Evolutionary conservation across 1,140 invertebrate genomes (phyloP).

Genomic region (Monochamus saltuarius): DNA sequence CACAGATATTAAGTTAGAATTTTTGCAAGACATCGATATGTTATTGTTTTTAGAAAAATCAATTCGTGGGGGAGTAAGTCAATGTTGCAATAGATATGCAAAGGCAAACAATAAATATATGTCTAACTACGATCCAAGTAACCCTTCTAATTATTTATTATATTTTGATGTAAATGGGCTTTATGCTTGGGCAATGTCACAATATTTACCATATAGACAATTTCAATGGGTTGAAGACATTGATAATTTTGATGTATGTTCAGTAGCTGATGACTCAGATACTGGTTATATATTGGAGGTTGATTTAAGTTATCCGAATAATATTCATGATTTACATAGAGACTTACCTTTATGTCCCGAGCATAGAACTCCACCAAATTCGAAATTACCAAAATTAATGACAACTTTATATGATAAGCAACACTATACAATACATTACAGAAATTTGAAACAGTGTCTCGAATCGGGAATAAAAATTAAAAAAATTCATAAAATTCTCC

Average conservation of each 20-base stretch:
- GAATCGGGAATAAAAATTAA: background rate
- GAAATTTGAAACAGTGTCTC: slow-evolving; percentile 23
- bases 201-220: background rate
- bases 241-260: background rate
- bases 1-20: too few species aligned
- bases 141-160: too few species aligned
- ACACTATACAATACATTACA: slow-evolving; percentile 50
- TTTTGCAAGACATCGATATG: too few species aligned
- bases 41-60: too few species aligned
- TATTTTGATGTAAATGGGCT: background rate
- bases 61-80: background rate
- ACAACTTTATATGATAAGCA: slow-evolving; percentile 38
- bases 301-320: background rate
- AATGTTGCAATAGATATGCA: slow-evolving; percentile 8
- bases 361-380: slow-evolving; percentile 25
- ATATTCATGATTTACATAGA: background rate
- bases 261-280: background rate
- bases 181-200: slow-evolving; percentile 8
- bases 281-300: slow-evolving; percentile 11
- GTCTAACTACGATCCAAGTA: slow-evolving; percentile 1
- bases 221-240: slow-evolving; percentile 3
- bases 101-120: slow-evolving; percentile 12
- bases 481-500: slow-evolving; percentile 32
- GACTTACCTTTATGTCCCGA: slow-evolving; percentile 47
- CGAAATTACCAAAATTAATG: slow-evolving; percentile 49